phyloP scores from a whole-genome alignment of 2,797 vertebrate species.

The Chaetophractus vellerosus region DNA sequence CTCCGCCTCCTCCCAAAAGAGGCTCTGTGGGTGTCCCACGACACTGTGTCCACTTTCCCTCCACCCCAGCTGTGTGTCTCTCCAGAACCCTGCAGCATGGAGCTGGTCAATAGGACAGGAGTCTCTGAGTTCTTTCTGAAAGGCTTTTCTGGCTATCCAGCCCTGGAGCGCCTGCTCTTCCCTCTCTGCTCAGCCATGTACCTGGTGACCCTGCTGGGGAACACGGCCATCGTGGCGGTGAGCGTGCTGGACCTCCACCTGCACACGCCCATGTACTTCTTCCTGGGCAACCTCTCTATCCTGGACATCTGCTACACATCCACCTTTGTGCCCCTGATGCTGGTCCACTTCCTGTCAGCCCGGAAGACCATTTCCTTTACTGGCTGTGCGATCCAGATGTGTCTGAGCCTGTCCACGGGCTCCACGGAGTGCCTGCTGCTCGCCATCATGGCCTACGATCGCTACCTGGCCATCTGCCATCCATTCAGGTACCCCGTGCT shows the following conservation, averaged over 20 bases:
- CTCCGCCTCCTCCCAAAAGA: not conserved
- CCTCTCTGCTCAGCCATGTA: conserved; percentile 75
- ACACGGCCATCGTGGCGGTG: conserved; percentile 49
- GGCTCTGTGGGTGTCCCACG: not conserved
- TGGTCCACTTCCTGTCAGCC: conserved; percentile 74
- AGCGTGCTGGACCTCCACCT: conserved; percentile 52
- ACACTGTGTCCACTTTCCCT: not conserved
- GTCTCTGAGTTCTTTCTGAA: conserved; percentile 76
- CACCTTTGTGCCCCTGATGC: conserved; percentile 81
- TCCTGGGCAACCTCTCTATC: conserved; percentile 81
- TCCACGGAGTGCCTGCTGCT: conserved; percentile 82
- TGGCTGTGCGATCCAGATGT: conserved; percentile 80
- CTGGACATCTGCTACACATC: conserved; percentile 83
- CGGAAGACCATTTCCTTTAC: conserved; percentile 81
- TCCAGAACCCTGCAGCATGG: conserved; percentile 42
- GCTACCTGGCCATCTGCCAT: conserved; percentile 80
- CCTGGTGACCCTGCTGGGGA: conserved; percentile 81
- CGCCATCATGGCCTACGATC: conserved; percentile 80
- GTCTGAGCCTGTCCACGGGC: conserved; percentile 74
- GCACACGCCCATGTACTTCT: conserved; percentile 85
- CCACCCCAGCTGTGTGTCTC: not conserved
- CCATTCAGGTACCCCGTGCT: conserved; percentile 78
- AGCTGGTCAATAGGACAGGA: conserved; percentile 68
- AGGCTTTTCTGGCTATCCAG: conserved; percentile 77
- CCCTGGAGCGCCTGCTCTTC: conserved; percentile 75